A percentile compares a stretch with the other conserved stretches of the same genome.
Conservation (phyloP, 2,888 invertebrate species). For the Phaedon cochleariae region DNA sequence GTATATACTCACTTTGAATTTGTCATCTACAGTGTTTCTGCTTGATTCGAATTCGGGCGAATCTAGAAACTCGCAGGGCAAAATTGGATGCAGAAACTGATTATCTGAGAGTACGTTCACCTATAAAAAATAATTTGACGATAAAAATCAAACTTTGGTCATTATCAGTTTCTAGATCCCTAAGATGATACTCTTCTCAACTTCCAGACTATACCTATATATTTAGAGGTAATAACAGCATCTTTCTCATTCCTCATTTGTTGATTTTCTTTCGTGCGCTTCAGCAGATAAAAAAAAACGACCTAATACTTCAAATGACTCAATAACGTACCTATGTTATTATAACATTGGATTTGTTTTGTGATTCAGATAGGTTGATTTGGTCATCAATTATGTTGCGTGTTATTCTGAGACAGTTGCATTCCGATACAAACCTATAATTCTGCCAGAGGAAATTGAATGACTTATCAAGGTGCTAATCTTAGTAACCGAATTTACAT, state of each 20-base stretch:
- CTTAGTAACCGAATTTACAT: background rate
- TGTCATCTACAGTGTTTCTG: constrained; percentile 82
- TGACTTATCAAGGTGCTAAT: background rate
- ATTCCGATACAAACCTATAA: background rate
- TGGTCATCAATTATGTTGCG: background rate
- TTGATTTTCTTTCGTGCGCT: too few species aligned
- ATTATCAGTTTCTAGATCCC: too few species aligned
- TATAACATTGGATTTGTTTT: too few species aligned
- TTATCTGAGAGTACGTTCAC: constrained; percentile 83
- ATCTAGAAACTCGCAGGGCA: constrained; percentile 85
- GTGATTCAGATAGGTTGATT: too few species aligned
- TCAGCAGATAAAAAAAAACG: too few species aligned
- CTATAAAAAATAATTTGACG: constrained; percentile 56
- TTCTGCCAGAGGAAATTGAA: background rate
- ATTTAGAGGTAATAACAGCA: too few species aligned
- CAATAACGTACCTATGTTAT: too few species aligned
- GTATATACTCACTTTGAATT: constrained; percentile 75
- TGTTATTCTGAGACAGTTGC: background rate
- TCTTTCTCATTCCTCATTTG: too few species aligned
- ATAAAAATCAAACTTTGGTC: too few species aligned
- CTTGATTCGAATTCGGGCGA: constrained; percentile 90
- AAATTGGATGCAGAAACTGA: constrained; percentile 82
- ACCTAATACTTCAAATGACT: too few species aligned
- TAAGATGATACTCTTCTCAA: too few species aligned
- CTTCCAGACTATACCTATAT: too few species aligned